Percentiles rank a stretch among this genome's conserved stretches.
Conservation (phyloP, 53 echinoderm and acorn worm species). For the Holothuria leucospilota region DNA sequence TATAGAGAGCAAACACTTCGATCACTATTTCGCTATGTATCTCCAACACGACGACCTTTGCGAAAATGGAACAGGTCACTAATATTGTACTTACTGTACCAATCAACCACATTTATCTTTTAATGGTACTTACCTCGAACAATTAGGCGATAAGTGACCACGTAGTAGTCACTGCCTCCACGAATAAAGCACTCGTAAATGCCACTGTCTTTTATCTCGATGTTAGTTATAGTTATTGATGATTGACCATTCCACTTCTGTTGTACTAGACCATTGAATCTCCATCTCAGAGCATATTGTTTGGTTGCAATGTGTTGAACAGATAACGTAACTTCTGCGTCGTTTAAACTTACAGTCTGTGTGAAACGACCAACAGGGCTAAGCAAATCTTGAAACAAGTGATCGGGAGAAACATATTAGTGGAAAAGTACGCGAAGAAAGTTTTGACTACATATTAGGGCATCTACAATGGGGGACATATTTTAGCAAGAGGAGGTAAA, state of each 20-base stretch:
- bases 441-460: no score
- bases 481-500: no score
- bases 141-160: background rate
- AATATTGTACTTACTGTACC: no score
- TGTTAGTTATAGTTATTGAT: background rate
- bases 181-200: background rate
- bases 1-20: no score
- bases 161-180: background rate
- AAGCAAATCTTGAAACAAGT: background rate
- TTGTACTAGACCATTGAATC: background rate
- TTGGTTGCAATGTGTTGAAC: background rate
- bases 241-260: background rate
- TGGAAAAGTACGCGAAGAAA: no score
- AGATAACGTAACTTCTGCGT: background rate
- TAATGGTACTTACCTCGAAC: background rate
- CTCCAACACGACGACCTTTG: no score
- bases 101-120: no score
- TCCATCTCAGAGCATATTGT: background rate
- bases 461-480: no score
- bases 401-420: background rate
- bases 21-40: no score
- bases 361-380: background rate
- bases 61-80: no score
- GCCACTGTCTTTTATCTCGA: background rate
- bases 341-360: background rate